Conservation (phyloP, 2,888 invertebrate species). For the Camptogramma bilineatum region DNA sequence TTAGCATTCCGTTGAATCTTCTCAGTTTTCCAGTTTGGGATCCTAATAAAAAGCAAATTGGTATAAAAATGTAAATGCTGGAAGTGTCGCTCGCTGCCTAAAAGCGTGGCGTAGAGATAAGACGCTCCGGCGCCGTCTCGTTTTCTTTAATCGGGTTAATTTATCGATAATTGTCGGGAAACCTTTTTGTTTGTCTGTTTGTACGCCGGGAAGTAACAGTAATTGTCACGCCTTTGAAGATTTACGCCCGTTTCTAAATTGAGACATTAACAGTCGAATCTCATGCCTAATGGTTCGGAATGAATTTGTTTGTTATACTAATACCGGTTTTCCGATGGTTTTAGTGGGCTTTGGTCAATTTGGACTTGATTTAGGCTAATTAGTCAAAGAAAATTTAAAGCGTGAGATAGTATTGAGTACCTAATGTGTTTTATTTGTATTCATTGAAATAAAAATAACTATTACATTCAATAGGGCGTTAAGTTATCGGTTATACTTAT, state of each 20-base stretch:
- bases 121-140: constrained; percentile 80
- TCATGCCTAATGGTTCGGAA: constrained; percentile 84
- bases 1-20: constrained; percentile 19
- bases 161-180: constrained; percentile 86
- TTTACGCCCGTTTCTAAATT: constrained; percentile 85
- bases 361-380: constrained; percentile 63
- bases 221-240: constrained; percentile 86
- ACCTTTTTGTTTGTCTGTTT: constrained; percentile 82
- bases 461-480: background rate
- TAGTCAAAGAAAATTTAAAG: constrained; percentile 41
- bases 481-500: too few relatives aligned
- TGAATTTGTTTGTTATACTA: constrained; percentile 83
- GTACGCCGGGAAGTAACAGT: constrained; percentile 82
- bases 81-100: constrained; percentile 78
- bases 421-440: constrained; percentile 9
- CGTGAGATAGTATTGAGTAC: background rate
- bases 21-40: constrained; percentile 50
- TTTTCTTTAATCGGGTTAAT: constrained; percentile 85
- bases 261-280: constrained; percentile 85
- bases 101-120: constrained; percentile 84
- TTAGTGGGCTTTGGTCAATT: constrained; percentile 60
- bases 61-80: constrained; percentile 74
- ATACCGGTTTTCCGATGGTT: constrained; percentile 75
- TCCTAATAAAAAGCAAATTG: constrained; percentile 80
- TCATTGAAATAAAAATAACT: constrained; percentile 1